Evolutionary conservation across 1,140 invertebrate species (phyloP).

Genomic region (Ylistrum balloti): DNA sequence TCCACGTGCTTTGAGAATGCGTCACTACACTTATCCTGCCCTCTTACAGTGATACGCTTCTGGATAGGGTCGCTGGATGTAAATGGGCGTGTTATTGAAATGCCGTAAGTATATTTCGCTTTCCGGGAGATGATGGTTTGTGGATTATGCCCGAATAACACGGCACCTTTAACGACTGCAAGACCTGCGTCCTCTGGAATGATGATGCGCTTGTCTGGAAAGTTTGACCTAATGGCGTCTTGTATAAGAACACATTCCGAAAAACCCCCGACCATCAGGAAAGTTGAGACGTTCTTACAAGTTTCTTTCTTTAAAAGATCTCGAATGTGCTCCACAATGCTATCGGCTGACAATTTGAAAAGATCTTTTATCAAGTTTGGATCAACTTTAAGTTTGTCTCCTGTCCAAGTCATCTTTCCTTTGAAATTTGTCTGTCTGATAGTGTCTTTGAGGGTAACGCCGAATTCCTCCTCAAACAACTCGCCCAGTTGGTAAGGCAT

Average conservation of each 20-base stretch:
- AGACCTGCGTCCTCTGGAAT: constrained; percentile 62
- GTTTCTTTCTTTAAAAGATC: constrained; percentile 49
- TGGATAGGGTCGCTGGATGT: constrained; percentile 47
- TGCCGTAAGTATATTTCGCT: constrained; percentile 58
- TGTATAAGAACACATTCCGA: constrained; percentile 63
- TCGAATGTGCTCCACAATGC: constrained; percentile 55
- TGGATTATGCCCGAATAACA: constrained; percentile 64
- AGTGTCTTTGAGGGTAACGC: constrained; percentile 28
- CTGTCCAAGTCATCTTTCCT: constrained; percentile 50
- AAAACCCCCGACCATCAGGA: constrained; percentile 66
- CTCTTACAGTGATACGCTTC: constrained; percentile 45
- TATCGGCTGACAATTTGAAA: constrained; percentile 51
- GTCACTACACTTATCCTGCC: constrained; percentile 50
- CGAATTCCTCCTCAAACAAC: constrained; percentile 48
- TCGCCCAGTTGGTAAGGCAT: constrained; percentile 53
- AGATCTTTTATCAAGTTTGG: constrained; percentile 47
- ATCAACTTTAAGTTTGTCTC: constrained; percentile 59
- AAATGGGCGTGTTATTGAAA: constrained; percentile 50
- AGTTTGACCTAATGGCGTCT: constrained; percentile 53
- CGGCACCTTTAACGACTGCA: constrained; percentile 64
- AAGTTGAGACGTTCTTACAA: constrained; percentile 48
- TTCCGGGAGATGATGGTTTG: constrained; percentile 54
- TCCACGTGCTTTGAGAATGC: constrained; percentile 53
- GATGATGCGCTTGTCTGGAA: constrained; percentile 51
- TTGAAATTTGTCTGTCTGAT: constrained; percentile 50